A percentile compares a stretch with the other conserved stretches of the same genome.
These are phyloP conservation scores for Prunella fulvescens DNA, from an alignment of 2,113 vertebrate species.

Conservation along the genomic window DNA sequence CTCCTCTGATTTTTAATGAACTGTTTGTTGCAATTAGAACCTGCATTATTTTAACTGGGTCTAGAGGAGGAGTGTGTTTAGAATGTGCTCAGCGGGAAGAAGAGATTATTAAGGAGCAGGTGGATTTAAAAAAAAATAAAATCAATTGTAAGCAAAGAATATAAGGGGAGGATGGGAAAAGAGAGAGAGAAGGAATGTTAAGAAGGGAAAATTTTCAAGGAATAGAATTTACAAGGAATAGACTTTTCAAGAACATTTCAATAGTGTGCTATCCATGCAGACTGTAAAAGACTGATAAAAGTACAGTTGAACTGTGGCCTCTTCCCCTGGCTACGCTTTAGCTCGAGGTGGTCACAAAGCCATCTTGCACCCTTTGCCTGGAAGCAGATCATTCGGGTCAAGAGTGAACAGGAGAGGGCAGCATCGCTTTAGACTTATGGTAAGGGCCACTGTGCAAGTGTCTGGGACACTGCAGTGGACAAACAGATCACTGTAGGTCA, in stretches of 20 bases:
- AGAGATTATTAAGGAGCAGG: background rate
- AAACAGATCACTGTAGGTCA: background rate
- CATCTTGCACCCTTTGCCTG: background rate
- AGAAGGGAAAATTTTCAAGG: background rate
- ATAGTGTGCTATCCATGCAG: background rate
- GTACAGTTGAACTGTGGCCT: background rate
- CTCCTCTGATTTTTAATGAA: background rate
- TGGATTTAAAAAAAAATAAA: background rate
- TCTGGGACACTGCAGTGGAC: fast-evolving
- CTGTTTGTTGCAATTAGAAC: background rate
- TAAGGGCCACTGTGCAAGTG: fast-evolving
- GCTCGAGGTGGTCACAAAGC: background rate
- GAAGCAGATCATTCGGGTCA: background rate
- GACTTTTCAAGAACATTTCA: background rate
- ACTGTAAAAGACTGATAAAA: background rate
- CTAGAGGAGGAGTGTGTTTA: background rate
- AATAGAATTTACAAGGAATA: background rate
- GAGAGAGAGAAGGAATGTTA: background rate
- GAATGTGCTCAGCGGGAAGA: background rate
- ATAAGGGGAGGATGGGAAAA: background rate
- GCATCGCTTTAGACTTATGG: background rate
- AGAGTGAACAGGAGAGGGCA: conserved; percentile 41
- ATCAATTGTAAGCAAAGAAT: background rate
- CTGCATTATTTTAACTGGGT: background rate
- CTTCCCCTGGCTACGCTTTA: background rate